Percentiles rank a stretch among this genome's conserved stretches.
These are phyloP conservation scores for Crocuta crocuta DNA, from an alignment of 2,113 vertebrate species.

Conservation along the genomic window DNA sequence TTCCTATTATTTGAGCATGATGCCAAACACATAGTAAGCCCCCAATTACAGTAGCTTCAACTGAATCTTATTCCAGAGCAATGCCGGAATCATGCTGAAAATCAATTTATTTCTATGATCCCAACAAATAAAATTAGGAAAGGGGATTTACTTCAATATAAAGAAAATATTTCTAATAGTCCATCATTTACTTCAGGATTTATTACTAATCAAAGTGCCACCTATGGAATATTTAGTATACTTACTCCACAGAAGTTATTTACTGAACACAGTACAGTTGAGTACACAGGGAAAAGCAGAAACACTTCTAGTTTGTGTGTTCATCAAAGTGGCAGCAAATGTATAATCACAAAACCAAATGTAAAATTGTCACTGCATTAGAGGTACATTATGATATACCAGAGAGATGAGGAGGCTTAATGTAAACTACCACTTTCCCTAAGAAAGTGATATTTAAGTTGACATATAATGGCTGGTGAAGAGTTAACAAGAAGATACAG, in stretches of 20 bases:
- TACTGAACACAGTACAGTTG: neutral
- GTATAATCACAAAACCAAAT: neutral
- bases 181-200: neutral
- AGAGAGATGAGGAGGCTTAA: neutral
- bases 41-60: neutral
- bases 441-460: neutral
- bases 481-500: neutral
- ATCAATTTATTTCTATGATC: neutral
- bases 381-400: neutral
- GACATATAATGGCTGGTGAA: neutral
- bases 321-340: neutral
- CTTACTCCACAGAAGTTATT: neutral
- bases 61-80: neutral
- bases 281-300: neutral
- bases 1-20: neutral
- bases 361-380: neutral
- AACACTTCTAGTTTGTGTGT: neutral
- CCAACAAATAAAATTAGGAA: neutral
- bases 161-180: slow-evolving; percentile 13
- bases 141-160: neutral
- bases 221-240: neutral
- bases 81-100: neutral
- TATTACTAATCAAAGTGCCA: neutral
- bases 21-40: neutral
- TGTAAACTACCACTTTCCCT: neutral